Base-by-base conservation (phyloP, 2,113 vertebrate species). In the Pteruthius melanotis region DNA sequence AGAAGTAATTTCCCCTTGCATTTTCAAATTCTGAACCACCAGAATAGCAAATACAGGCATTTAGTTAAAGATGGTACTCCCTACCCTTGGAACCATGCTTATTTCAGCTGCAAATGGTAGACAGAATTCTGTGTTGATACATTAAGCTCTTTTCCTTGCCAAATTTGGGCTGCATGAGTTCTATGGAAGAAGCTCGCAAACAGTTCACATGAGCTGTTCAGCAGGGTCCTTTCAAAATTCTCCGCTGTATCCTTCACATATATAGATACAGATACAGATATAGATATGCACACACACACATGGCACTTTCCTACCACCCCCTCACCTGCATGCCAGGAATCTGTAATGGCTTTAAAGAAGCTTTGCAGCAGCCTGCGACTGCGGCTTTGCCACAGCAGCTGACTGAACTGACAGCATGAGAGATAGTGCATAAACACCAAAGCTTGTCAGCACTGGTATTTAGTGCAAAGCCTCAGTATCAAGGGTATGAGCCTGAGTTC, bases 391-490 rank as follows among this genome's bases (percentile, higher is more conserved):
- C 56, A 30, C 33, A 54, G 81, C 71, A 90, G 79, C 66, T 82
- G 94, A 11, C 52, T 40, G 83, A 83, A 35, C 39, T 87, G 94
- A 82, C 88, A 87, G 88, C 72, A 39, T 49, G 54, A 86, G 4
- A 88, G 88, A 71, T 15, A 69, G 68, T 22, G 40, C 4, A 1
- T 47, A 93, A 89, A 60, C 76, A 89, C 2, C 6, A 90, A 49
- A 79, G 85, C 95, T 71, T 79, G 80, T 96, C 95, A 79, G 83
- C 20, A 76, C 37, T 6, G 42, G 76, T 53, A 87, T 71, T 96
- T 96, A 96, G 60, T 45, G 49, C 83, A 96, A 94, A 96, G 95
- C 76, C 69, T 93, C 86, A 13, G 53, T 17, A 81, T 68, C 83
- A 50, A 78, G 91, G 72, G 27, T 84, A 35, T 50, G 72, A 90